A percentile compares a stretch with the other conserved stretches of the same genome.
These are phyloP conservation scores for Holacanthella duospinosa DNA, from an alignment of 2,888 invertebrate species.

Conservation along the genomic window DNA sequence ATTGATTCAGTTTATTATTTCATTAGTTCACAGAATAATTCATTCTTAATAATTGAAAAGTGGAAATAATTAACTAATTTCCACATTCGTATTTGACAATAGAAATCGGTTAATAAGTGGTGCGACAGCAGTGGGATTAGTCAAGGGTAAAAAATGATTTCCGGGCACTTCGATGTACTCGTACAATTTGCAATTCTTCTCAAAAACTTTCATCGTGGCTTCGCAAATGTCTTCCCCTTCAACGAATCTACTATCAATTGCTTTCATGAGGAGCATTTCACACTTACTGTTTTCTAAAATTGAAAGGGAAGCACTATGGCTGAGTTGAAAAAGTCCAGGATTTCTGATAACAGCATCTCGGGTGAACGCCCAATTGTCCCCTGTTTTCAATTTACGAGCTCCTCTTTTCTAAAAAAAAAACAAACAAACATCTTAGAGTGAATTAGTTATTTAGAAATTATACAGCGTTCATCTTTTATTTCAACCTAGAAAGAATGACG, in stretches of 20 bases:
- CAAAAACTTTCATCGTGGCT: conserved; percentile 24
- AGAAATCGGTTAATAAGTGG: conserved; percentile 24
- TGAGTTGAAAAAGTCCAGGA: conserved; percentile 44
- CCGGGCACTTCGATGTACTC: conserved; percentile 30
- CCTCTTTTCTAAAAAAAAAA: conserved; percentile 25
- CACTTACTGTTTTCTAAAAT: conserved; percentile 41
- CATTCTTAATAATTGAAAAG: no score
- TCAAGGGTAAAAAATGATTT: conserved; percentile 36
- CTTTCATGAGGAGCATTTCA: conserved; percentile 41
- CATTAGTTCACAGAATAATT: no score
- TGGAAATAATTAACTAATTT: no score
- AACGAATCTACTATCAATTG: conserved; percentile 24
- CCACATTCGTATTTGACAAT: no score
- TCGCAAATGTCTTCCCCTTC: conserved; percentile 24
- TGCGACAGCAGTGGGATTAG: conserved; percentile 27
- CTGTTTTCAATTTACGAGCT: conserved; percentile 17
- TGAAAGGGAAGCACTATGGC: conserved; percentile 49
- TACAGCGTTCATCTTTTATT: no score
- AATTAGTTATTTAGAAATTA: no score
- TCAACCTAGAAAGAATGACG: no score
- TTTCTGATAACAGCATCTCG: conserved; percentile 28
- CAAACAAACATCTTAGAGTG: no score
- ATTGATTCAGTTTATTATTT: no score
- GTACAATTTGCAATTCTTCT: conserved; percentile 24
- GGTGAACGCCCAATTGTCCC: conserved; percentile 36